A percentile compares a stretch with the other conserved stretches of the same genome.
These are phyloP conservation scores for Catharus bicknelli DNA, from an alignment of 2,113 vertebrate species.

Conservation along the genomic window DNA sequence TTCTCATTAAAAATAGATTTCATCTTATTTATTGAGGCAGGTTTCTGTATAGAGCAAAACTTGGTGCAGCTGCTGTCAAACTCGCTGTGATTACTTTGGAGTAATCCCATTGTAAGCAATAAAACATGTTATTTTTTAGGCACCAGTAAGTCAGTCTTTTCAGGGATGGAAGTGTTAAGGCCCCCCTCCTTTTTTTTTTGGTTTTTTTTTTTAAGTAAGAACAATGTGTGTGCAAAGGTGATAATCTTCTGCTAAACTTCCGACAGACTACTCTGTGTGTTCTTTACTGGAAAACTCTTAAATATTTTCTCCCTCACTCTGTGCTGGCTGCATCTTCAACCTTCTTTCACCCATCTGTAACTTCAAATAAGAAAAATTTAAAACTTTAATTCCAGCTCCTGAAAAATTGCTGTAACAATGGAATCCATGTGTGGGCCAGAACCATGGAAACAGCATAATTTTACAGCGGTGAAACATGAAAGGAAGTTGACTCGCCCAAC, in stretches of 20 bases:
- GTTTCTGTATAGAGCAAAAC: background rate
- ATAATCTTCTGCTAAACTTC: background rate
- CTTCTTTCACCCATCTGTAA: background rate
- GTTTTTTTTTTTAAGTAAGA: background rate
- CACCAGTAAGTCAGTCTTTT: background rate
- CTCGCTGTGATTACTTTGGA: fast-evolving
- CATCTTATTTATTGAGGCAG: background rate
- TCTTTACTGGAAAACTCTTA: background rate
- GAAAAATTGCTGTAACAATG: slow-evolving; percentile 15
- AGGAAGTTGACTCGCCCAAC: slow-evolving; percentile 5
- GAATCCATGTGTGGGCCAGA: slow-evolving; percentile 40
- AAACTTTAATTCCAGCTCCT: background rate
- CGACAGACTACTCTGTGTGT: background rate
- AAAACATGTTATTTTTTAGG: background rate
- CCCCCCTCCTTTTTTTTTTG: fast-evolving
- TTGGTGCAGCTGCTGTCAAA: background rate
- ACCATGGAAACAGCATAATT: slow-evolving; percentile 30
- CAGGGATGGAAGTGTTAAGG: background rate
- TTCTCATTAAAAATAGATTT: background rate
- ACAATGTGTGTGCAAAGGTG: background rate
- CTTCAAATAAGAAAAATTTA: background rate
- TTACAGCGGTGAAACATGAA: background rate
- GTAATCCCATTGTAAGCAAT: background rate
- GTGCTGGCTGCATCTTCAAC: background rate
- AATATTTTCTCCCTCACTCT: background rate